Evolutionary conservation across 2,888 invertebrate species (phyloP).

Genomic region (Pollenia griseotomentosa): DNA sequence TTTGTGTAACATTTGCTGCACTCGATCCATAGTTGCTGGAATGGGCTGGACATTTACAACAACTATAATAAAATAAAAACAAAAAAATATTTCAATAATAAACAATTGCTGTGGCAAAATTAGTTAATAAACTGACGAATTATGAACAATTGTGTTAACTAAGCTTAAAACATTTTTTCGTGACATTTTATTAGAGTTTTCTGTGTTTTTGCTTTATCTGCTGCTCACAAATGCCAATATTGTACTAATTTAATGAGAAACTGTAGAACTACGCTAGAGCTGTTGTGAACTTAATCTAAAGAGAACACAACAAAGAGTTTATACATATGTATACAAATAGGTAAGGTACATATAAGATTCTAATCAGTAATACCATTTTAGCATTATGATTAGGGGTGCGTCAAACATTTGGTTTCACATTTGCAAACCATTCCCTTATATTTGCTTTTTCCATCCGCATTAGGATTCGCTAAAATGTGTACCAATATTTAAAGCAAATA

Average conservation of each 20-base stretch:
- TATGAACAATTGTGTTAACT: constrained; percentile 87
- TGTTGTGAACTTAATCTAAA: constrained; percentile 18
- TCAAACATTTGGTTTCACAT: too few species aligned
- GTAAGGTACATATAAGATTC: too few species aligned
- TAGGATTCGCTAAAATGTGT: too few species aligned
- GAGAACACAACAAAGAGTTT: constrained; percentile 7
- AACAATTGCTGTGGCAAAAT: too few species aligned
- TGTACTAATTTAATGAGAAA: constrained; percentile 52
- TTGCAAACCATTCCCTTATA: too few species aligned
- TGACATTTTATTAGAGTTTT: constrained; percentile 86
- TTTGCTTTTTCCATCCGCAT: too few species aligned
- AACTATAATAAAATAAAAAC: constrained; percentile 84
- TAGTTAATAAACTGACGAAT: constrained; percentile 86
- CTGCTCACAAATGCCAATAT: not conserved
- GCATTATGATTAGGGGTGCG: too few species aligned
- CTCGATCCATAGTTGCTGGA: constrained; percentile 85
- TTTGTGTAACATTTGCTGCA: constrained; percentile 82
- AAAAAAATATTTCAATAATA: not conserved
- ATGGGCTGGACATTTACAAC: constrained; percentile 92
- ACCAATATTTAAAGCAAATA: too few species aligned
- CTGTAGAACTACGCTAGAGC: constrained; percentile 10
- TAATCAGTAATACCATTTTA: too few species aligned
- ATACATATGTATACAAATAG: not conserved
- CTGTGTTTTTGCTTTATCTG: not conserved
- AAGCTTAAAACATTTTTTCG: constrained; percentile 86